Evolutionary conservation across 2,888 invertebrate species (phyloP), one percentile per base, ranked within the genome.

Genomic region (Agrotis ipsilon): DNA sequence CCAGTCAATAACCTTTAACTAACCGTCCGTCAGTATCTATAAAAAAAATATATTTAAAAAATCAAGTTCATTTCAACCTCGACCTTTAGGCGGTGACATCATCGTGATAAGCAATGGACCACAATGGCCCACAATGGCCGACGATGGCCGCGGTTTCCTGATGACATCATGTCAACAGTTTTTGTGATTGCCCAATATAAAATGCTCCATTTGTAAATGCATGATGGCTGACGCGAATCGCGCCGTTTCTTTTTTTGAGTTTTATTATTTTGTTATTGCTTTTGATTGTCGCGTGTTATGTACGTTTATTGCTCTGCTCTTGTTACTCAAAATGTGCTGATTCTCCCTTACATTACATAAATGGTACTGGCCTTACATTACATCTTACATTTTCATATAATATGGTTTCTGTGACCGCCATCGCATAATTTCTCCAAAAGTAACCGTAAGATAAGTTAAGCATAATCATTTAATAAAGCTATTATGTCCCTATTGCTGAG

Each of bases 21-120:
- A 24, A 75, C 63, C 48, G n/a, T n/a, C n/a, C n/a, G n/a, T 59
- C 45, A 32, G 52, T 21, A 60, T n/a, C 24, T 72, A 63, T 39
- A 39, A 21, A 65, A 59, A 80, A 73, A 48, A 21, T 16, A 46
- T 39, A n/a, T 32, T 48, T 61, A 54, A 52, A 52, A 81, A 74
- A 72, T 77, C 75, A 78, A 78, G 78, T 72, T 81, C 73, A 63
- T 7, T 57, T 16, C 24, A 75, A 70, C 84, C 86, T 82, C 82
- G 79, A 86, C 86, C 86, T 86, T 86, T 87, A 68, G 9, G 39
- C 51, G 70, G 65, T 86, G 86, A 86, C 84, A 84, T 86, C 86
- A 86, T 32, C 55, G 4, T 66, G 81, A 79, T 82, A 79, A 80
- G 76, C 69, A 19, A 9, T 68, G 61, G 68, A 14, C 69, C 32